Base-by-base conservation (phyloP, 2,888 invertebrate species). In the Parasteatoda lunata region DNA sequence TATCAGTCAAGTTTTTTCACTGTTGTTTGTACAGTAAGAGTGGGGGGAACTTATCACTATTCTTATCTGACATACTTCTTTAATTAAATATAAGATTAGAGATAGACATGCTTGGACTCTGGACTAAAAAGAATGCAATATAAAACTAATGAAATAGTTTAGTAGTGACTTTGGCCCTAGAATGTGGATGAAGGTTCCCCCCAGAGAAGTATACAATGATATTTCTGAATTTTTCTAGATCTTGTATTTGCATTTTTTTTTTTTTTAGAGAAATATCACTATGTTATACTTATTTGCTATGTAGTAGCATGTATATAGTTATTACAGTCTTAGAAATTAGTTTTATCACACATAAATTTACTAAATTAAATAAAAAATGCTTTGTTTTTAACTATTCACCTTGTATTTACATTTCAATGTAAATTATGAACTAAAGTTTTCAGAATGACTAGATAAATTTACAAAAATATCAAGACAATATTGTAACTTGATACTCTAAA, bases 141-240 rank as follows among this genome's bases (percentile, higher is more conserved):
- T 80, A 86, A 77, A 79, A 77, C 75, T 48, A 0, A 51, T 48
- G 80, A 59, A 54, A 48, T 71, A 8, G 30, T 52, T 66, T 49
- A 54, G 4, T 66, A 77, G 77, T 80, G 68, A 80, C 72, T 77
- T 80, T 86, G 76, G 65, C 76, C 80, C 54, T 54, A 9, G 69
- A 64, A 76, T 30, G 54, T 48, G 76, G 78, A 72, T 73, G 51
- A 47, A 68, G 73, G 77, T 69, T 2, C 30, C 30, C 30, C 66
- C n/a, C 71, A 80, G 85, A 77, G 85, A 86, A 80, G 85, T 86
- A 86, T 86, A 51, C 64, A 69, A 59, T 59, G 59, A 59, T 59
- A 59, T 59, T 59, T 59, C 8, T 59, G 59, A 9, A 59, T 59
- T 59, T 59, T 59, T 59, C 59, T 59, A 59, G 59, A 59, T 0